A percentile compares a stretch with the other conserved stretches of the same genome.
Conservation (phyloP, 2,113 vertebrate species). For the Mormoops blainvillei region DNA sequence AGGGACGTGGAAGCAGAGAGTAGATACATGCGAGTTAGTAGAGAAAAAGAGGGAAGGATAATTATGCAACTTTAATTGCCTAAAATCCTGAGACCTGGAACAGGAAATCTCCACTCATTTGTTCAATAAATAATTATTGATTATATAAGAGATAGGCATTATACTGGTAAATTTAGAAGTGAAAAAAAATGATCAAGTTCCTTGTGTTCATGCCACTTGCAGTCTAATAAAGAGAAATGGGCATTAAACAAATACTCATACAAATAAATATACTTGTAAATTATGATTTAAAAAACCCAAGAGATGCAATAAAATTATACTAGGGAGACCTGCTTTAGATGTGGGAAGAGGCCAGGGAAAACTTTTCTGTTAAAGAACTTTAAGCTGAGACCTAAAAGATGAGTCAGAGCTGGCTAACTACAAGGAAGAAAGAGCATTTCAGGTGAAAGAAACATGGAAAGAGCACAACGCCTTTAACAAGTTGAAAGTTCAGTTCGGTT, state of each 20-base stretch:
- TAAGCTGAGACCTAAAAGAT: not conserved
- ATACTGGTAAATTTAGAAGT: not conserved
- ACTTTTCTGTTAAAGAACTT: not conserved
- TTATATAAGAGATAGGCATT: not conserved
- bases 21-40: not conserved
- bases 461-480: not conserved
- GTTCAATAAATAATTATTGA: not conserved
- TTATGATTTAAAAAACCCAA: not conserved
- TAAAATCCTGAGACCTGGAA: not conserved
- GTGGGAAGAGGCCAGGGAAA: not conserved
- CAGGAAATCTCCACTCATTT: not conserved
- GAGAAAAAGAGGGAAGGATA: not conserved
- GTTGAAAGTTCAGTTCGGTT: not conserved
- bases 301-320: not conserved
- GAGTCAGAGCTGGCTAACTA: not conserved
- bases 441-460: not conserved
- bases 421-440: not conserved
- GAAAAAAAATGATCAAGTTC: not conserved
- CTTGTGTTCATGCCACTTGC: not conserved
- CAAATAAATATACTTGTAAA: not conserved
- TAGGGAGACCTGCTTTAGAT: not conserved
- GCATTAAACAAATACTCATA: not conserved
- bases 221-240: not conserved
- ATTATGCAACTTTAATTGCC: not conserved
- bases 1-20: not conserved